phyloP scores from a whole-genome alignment of 2,888 invertebrate genomes.

The Selenia dentaria region DNA sequence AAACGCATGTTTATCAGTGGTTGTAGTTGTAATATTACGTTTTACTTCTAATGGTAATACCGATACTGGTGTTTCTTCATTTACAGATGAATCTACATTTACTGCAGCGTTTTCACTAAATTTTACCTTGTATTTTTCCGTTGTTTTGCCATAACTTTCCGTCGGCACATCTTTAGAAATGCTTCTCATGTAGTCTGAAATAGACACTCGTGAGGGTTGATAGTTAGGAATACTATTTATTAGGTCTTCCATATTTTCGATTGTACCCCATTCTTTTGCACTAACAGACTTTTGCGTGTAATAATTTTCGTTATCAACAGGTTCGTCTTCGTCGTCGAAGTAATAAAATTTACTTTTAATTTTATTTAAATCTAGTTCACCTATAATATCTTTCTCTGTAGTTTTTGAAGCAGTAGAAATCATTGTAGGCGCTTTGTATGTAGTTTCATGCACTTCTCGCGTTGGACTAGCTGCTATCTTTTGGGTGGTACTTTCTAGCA shows the following conservation, averaged over 20 bases:
- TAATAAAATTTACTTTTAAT: not conserved
- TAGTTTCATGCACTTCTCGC: not conserved
- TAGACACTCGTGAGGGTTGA: not conserved
- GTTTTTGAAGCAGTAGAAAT: not conserved
- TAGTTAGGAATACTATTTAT: slow-evolving; percentile 12
- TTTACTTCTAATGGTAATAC: not conserved
- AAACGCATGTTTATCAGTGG: not conserved
- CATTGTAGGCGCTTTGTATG: not conserved
- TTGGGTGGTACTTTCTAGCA: not conserved
- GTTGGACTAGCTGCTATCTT: not conserved
- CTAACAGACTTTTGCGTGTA: not conserved
- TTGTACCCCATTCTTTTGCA: not conserved
- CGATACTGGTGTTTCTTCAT: too few species aligned
- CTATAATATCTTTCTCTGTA: not conserved
- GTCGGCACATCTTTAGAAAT: not conserved
- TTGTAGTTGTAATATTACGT: not conserved
- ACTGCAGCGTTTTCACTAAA: too few species aligned
- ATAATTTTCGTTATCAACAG: not conserved
- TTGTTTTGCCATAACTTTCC: not conserved
- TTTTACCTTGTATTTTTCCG: not conserved
- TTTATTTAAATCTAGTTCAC: not conserved
- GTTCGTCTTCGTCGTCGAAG: not conserved
- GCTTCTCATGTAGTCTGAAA: not conserved
- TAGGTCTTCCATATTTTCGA: slow-evolving; percentile 8
- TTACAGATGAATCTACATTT: too few species aligned